Percentiles rank a stretch among this genome's conserved stretches.
Conservation (phyloP, 2,113 vertebrate genomes). For the Epinephelus lanceolatus region DNA sequence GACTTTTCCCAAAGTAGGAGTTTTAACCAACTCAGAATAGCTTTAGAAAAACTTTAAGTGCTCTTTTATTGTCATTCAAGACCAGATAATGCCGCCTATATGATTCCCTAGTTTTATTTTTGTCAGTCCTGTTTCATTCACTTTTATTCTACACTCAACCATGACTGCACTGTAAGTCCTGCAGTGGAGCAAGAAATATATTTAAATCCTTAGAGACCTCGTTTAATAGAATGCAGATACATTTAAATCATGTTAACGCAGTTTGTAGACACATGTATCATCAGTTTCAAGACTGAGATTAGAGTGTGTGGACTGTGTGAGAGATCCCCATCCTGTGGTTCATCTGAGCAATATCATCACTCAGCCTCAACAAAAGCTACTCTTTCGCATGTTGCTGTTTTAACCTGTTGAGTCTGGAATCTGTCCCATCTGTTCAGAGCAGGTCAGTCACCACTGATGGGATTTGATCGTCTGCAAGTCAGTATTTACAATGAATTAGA, state of each 20-base stretch:
- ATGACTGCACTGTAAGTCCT: not conserved
- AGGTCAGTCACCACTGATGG: constrained; percentile 20
- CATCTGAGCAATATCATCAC: constrained; percentile 9
- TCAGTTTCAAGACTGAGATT: not conserved
- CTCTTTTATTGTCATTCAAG: not conserved
- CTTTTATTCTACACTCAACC: not conserved
- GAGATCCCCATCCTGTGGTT: constrained; percentile 42
- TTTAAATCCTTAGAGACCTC: not conserved
- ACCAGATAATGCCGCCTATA: not conserved
- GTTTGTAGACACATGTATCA: not conserved
- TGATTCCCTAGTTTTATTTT: not conserved
- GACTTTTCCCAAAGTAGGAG: constrained; percentile 39
- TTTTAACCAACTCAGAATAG: not conserved
- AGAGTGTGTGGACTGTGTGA: constrained; percentile 1
- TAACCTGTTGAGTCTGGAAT: not conserved
- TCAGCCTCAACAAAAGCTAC: not conserved
- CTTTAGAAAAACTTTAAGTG: not conserved
- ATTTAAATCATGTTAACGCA: not conserved
- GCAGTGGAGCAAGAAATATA: not conserved
- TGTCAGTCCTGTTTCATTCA: not conserved
- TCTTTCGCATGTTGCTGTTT: not conserved
- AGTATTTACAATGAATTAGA: constrained; percentile 39
- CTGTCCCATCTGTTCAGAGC: not conserved
- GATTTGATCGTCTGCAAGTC: constrained; percentile 25
- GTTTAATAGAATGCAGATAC: not conserved